These are phyloP conservation scores for Hymenochirus boettgeri DNA, from an alignment of 2,113 vertebrate species.

Conservation along the genomic window DNA sequence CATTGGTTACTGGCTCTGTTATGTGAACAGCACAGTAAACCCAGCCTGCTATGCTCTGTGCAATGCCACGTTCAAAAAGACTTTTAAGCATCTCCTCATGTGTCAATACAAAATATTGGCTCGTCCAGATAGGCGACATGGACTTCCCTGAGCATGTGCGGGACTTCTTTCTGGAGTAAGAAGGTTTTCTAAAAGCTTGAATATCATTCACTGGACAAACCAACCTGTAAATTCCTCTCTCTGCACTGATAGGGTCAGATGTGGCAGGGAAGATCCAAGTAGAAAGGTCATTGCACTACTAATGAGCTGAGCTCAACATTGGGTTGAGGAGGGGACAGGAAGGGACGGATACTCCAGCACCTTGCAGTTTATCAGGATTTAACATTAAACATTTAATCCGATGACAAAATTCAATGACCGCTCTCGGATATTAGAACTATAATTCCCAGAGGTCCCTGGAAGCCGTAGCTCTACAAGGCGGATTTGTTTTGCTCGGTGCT, in stretches of 20 bases:
- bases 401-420: too few relatives aligned
- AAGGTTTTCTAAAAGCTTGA: conserved; percentile 3
- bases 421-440: too few relatives aligned
- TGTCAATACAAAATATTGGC: conserved; percentile 95
- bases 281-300: background rate
- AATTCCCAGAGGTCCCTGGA: too few relatives aligned
- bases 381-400: too few relatives aligned
- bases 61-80: conserved; percentile 98
- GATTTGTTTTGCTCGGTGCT: too few relatives aligned
- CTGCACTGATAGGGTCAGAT: background rate
- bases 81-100: conserved; percentile 92
- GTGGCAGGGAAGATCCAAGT: background rate
- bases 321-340: too few relatives aligned
- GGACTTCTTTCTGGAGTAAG: background rate
- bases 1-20: conserved; percentile 97
- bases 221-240: background rate
- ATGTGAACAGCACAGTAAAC: conserved; percentile 97
- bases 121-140: conserved; percentile 76
- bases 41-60: conserved; percentile 96
- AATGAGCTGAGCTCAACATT: background rate
- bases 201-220: background rate
- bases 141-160: background rate
- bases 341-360: too few relatives aligned
- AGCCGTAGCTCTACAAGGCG: too few relatives aligned
- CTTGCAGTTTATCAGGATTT: too few relatives aligned